A percentile compares a stretch with the other conserved stretches of the same genome.
phyloP scores from a whole-genome alignment of 2,797 vertebrate species.

The Hapalemur alaotrensis region DNA sequence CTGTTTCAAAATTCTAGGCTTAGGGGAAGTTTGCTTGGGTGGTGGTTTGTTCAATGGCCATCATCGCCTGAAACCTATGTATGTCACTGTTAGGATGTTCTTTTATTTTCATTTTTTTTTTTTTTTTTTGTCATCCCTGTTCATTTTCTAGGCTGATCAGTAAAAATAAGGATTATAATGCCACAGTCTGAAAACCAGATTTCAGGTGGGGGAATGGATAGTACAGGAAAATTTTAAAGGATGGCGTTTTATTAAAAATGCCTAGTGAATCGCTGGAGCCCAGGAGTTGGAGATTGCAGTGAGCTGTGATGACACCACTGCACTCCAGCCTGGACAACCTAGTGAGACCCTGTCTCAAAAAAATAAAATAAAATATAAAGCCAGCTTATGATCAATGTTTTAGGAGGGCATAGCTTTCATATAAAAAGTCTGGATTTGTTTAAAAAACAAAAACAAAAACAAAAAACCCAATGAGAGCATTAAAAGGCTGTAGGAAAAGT shows the following conservation, averaged over 20 bases:
- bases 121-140: neutral
- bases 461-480: neutral
- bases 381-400: no score
- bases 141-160: neutral
- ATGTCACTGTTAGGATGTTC: no score
- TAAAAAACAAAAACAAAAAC: no score
- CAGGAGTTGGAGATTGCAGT: no score
- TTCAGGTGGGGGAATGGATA: neutral
- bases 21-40: neutral
- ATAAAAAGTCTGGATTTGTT: no score
- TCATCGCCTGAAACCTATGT: neutral
- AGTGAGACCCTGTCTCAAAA: no score
- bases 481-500: neutral
- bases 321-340: no score
- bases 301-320: no score
- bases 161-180: neutral
- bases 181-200: neutral
- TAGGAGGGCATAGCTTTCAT: no score
- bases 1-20: neutral
- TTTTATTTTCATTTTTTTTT: neutral
- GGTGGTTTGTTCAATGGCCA: rapidly evolving
- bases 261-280: no score
- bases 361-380: no score
- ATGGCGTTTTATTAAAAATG: neutral
- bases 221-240: neutral